These are phyloP conservation scores for Lycaena phlaeas DNA, from an alignment of 2,888 invertebrate genomes.

Conservation along the genomic window DNA sequence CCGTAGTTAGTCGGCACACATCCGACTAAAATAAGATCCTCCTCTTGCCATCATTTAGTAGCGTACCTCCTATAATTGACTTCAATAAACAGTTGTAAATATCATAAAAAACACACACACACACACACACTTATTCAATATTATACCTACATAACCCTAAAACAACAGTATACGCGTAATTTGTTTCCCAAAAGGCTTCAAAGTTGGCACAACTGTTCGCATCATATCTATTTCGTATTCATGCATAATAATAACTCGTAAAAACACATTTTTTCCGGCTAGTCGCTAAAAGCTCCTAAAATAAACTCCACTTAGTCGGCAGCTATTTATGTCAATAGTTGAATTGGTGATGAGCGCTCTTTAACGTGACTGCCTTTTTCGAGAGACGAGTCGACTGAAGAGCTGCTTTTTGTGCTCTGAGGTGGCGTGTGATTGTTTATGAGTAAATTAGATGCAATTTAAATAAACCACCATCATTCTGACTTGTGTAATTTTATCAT, in stretches of 20 bases:
- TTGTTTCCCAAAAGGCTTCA: neutral
- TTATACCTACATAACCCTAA: neutral
- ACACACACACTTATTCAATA: neutral
- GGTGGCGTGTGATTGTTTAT: neutral
- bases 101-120: too few relatives aligned
- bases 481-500: too few relatives aligned
- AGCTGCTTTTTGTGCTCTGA: neutral
- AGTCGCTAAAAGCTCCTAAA: neutral
- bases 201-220: neutral
- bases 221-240: neutral
- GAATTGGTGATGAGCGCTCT: slow-evolving; percentile 2
- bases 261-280: neutral
- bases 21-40: too few relatives aligned
- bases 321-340: slow-evolving; percentile 2
- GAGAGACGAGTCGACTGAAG: neutral
- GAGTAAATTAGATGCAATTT: too few relatives aligned
- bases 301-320: slow-evolving; percentile 5
- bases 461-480: too few relatives aligned
- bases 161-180: neutral
- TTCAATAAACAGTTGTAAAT: too few relatives aligned
- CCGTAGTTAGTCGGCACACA: too few relatives aligned
- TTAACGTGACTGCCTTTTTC: neutral
- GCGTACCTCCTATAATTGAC: too few relatives aligned
- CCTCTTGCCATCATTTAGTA: too few relatives aligned
- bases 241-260: neutral